Evolutionary conservation across 2,888 invertebrate genomes (phyloP), one percentile per base, ranked within the genome.

Genomic region (Orgyia antiqua): DNA sequence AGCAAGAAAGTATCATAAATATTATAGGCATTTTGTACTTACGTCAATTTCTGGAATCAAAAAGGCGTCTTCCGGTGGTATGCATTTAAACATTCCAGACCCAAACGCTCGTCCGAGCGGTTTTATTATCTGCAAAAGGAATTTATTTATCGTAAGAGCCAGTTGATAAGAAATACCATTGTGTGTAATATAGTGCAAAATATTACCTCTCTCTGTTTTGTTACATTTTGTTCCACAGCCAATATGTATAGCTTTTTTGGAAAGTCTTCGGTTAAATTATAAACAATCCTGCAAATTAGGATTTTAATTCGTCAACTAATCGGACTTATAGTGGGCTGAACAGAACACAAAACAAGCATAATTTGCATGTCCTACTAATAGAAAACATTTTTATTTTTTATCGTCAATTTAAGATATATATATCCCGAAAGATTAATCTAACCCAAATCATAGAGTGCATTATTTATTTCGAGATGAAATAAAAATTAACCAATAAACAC

Each of bases 241-340:
- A 92, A 65, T 24, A 92, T 87, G 51, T 90, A 92, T 7, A 88
- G 82, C 33, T 87, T 80, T 44, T 68, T 79, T 12, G 91, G 91
- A 51, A 88, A 88, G 29, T 83, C 77, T 44, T 67, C 61, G 29
- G 89, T 51, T 33, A 88, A 52, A 39, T 78, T 73, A 44, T 70
- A 68, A 25, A 89, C 53, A 23, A 88, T 83, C 57, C 88, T 88
- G 68, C 1, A 48, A 50, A 10, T 6, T 9, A 5, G n/a, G 15
- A 10, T 7, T n/a, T 10, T 12, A 13, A n/a, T 1, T 13, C 6
- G 17, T 8, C 6, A 10, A 10, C 10, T 17, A 6, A 20, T 6
- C 15, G n/a, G n/a, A n/a, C n/a, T n/a, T n/a, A n/a, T n/a, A n/a
- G n/a, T n/a, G n/a, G n/a, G n/a, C n/a, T n/a, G n/a, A n/a, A n/a